These are phyloP conservation scores for Morphnarchus princeps DNA, from an alignment of 2,113 vertebrate species.

Conservation along the genomic window DNA sequence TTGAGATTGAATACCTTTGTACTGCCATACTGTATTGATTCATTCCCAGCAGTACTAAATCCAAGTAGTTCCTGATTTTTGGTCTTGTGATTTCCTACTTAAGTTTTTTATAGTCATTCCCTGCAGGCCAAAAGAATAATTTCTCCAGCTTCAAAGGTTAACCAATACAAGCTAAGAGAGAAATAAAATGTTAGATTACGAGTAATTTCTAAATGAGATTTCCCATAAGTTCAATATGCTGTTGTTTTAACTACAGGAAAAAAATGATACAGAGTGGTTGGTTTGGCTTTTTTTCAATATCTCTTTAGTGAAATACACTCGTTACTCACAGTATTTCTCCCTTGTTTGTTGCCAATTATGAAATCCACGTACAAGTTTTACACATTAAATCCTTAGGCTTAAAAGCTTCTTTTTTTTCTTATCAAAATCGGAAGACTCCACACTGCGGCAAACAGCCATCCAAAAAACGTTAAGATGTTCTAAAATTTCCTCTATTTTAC, in stretches of 20 bases:
- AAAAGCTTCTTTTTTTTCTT: not conserved
- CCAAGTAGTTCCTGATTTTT: not conserved
- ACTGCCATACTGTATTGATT: not conserved
- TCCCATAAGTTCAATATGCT: not conserved
- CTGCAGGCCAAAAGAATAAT: not conserved
- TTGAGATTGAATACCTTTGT: not conserved
- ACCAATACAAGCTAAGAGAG: not conserved
- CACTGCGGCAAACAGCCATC: not conserved
- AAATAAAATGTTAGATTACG: not conserved
- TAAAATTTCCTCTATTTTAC: not conserved
- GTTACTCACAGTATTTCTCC: not conserved
- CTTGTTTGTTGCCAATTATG: not conserved
- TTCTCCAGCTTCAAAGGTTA: not conserved
- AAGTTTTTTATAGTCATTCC: not conserved
- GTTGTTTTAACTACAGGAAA: not conserved
- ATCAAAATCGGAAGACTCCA: not conserved
- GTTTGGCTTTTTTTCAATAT: not conserved
- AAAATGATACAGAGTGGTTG: fast-evolving
- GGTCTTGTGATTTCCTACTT: not conserved
- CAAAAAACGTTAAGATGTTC: not conserved
- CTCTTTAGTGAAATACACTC: not conserved
- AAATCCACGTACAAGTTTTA: not conserved
- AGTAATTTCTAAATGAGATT: not conserved
- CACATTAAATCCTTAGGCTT: not conserved
- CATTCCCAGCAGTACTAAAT: not conserved